These are phyloP conservation scores for Callorhinus ursinus DNA, from an alignment of 2,113 vertebrate species.

Conservation along the genomic window DNA sequence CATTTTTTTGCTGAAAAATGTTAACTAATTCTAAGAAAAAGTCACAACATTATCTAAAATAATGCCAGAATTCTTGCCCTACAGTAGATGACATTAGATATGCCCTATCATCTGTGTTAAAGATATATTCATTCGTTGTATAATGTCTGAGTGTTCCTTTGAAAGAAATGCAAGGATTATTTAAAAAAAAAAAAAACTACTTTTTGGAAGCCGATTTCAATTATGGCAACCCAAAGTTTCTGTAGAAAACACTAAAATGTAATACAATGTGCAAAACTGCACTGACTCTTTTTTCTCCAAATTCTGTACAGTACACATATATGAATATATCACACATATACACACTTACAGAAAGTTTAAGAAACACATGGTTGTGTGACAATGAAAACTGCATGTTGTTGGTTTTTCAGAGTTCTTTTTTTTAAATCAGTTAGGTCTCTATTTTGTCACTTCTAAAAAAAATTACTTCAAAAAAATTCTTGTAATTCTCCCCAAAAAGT, in stretches of 20 bases:
- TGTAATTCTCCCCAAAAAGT: neutral
- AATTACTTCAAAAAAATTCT: neutral
- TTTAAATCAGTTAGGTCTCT: neutral
- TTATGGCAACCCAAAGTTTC: neutral
- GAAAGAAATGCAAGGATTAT: neutral
- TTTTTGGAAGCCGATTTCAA: neutral
- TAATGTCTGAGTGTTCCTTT: neutral
- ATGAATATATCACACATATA: neutral
- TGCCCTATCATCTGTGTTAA: no score
- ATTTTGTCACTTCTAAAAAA: constrained; percentile 16
- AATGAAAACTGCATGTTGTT: neutral
- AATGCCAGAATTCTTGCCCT: neutral
- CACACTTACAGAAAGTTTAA: neutral
- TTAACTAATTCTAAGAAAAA: constrained; percentile 18
- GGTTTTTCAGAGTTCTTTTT: neutral
- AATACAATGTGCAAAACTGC: neutral
- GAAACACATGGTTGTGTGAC: neutral
- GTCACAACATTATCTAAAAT: neutral
- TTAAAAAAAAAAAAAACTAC: neutral
- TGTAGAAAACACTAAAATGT: neutral
- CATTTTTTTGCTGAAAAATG: neutral
- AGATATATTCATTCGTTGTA: neutral
- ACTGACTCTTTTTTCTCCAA: neutral
- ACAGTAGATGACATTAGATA: neutral
- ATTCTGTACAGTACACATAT: neutral